phyloP scores from a whole-genome alignment of 2,888 invertebrate species.

The Oscheius sp. region DNA sequence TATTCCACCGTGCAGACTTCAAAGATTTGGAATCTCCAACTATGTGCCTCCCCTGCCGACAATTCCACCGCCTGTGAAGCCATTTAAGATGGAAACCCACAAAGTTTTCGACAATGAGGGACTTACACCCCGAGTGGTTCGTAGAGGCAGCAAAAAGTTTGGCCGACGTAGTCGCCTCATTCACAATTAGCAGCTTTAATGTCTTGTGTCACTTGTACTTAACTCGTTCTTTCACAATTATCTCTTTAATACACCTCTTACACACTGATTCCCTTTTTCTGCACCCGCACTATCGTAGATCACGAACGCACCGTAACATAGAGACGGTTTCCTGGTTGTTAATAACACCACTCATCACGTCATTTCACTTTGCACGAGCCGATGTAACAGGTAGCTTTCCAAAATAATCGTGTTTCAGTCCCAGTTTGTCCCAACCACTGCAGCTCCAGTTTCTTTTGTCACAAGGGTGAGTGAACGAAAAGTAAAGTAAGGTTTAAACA shows the following conservation, averaged over 20 bases:
- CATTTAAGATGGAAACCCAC: constrained; percentile 71
- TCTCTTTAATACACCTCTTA: neutral
- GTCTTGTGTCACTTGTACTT: neutral
- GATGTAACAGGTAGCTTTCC: constrained; percentile 1
- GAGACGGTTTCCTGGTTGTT: no score
- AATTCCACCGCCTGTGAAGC: constrained; percentile 66
- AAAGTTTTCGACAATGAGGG: constrained; percentile 59
- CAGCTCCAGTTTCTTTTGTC: neutral
- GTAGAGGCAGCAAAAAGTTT: constrained; percentile 22
- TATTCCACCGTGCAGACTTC: constrained; percentile 65
- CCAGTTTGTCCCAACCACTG: neutral
- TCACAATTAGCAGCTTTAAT: neutral
- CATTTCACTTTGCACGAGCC: neutral
- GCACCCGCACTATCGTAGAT: no score
- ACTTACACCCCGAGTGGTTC: constrained; percentile 31
- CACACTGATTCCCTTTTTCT: neutral
- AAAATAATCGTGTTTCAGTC: neutral
- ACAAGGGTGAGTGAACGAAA: constrained; percentile 2
- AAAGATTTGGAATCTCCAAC: constrained; percentile 52
- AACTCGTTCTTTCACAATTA: neutral
- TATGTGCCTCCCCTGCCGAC: constrained; percentile 61
- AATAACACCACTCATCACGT: no score
- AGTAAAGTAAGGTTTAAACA: neutral
- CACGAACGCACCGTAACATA: no score
- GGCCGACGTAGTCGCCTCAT: neutral